Conservation (phyloP, 2,888 invertebrate species). For the Cephus pygmeus region DNA sequence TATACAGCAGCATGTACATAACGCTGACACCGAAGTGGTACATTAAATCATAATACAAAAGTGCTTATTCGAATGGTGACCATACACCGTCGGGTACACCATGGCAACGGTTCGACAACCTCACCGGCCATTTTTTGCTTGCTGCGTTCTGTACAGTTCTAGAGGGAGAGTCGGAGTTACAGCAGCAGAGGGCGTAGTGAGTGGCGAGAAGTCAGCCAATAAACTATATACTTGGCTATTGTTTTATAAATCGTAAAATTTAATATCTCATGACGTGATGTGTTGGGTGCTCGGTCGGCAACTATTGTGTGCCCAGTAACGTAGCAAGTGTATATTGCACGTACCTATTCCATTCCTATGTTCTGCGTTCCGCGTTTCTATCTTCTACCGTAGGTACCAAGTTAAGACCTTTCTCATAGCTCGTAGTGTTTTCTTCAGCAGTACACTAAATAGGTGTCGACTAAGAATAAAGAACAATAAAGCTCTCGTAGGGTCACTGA, state of each 20-base stretch:
- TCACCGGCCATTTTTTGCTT: slow-evolving; percentile 13
- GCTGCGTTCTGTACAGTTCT: slow-evolving; percentile 16
- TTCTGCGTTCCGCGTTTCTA: not conserved
- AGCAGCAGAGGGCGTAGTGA: slow-evolving; percentile 19
- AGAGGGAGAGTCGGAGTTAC: slow-evolving; percentile 22
- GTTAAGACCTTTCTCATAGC: not conserved
- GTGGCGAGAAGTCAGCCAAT: slow-evolving; percentile 29
- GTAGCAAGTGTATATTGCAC: slow-evolving; percentile 14
- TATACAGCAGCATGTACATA: not conserved
- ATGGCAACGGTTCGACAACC: slow-evolving; percentile 32
- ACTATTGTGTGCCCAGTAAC: slow-evolving; percentile 18
- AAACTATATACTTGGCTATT: slow-evolving; percentile 40
- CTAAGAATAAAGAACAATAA: not conserved
- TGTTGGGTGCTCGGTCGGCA: slow-evolving; percentile 26
- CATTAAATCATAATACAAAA: slow-evolving; percentile 10
- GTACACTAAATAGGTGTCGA: not conserved
- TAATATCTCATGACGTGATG: slow-evolving; percentile 40
- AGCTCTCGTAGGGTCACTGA: not conserved
- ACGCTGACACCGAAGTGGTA: not conserved
- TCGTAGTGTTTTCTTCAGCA: not conserved
- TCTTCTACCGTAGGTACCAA: not conserved
- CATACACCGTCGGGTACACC: not conserved
- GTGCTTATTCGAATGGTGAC: slow-evolving; percentile 14
- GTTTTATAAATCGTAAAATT: slow-evolving; percentile 47
- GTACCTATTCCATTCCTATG: not conserved